A percentile compares a stretch with the other conserved stretches of the same genome.
phyloP scores from a whole-genome alignment of 2,888 invertebrate species.

The Torymus auratus region DNA sequence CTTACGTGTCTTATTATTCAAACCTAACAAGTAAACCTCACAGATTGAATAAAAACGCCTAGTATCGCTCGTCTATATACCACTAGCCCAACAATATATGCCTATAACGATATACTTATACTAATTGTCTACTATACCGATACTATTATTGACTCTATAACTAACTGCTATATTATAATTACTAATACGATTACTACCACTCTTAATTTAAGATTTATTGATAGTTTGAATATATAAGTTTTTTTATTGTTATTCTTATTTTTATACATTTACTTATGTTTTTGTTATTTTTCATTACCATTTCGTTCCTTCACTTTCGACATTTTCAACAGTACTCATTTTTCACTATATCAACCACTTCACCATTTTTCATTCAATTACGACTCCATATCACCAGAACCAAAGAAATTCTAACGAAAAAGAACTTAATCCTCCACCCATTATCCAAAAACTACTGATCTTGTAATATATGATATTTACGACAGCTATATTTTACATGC shows the following conservation, averaged over 20 bases:
- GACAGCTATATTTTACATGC: slow-evolving; percentile 47
- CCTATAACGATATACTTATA: slow-evolving; percentile 50
- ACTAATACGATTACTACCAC: slow-evolving; percentile 36
- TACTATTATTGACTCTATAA: slow-evolving; percentile 61
- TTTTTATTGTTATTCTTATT: slow-evolving; percentile 25
- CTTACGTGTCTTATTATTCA: slow-evolving; percentile 54
- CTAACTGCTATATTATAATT: slow-evolving; percentile 47
- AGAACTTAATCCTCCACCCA: slow-evolving; percentile 6
- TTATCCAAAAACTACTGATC: slow-evolving; percentile 19
- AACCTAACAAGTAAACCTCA: slow-evolving; percentile 60
- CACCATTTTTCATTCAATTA: slow-evolving; percentile 22
- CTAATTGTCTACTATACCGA: slow-evolving; percentile 49
- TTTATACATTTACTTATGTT: neutral
- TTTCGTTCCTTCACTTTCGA: slow-evolving; percentile 21
- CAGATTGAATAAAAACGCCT: slow-evolving; percentile 53
- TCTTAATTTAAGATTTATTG: slow-evolving; percentile 22
- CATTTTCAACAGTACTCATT: slow-evolving; percentile 43
- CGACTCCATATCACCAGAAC: slow-evolving; percentile 24
- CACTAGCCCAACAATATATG: slow-evolving; percentile 51
- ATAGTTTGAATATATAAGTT: slow-evolving; percentile 15
- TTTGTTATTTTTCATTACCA: slow-evolving; percentile 21
- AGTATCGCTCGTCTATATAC: slow-evolving; percentile 54
- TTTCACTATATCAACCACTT: slow-evolving; percentile 19
- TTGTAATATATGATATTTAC: slow-evolving; percentile 26
- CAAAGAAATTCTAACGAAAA: slow-evolving; percentile 10